Base-by-base conservation (phyloP, 2,888 invertebrate species). In the Himalopsyche japonica region DNA sequence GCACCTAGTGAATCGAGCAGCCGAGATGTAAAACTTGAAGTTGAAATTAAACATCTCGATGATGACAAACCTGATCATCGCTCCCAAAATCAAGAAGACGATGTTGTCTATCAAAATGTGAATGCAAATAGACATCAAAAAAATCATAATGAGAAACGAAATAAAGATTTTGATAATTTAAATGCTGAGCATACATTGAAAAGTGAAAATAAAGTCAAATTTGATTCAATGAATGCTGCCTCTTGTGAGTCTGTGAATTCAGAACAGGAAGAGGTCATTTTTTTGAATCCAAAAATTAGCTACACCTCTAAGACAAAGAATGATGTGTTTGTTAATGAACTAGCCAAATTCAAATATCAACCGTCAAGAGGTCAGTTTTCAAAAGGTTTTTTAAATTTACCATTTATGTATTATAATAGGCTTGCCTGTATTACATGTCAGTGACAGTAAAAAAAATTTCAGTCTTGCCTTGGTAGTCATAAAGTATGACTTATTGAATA, bases 311-410 rank as follows among this genome's bases (percentile, higher is more conserved):
- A 27, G 70, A 70, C 70, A 20, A 76, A 76, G 34, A 76, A 20
- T 34, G 77, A 77, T 37, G 27, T 34, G 20, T n/a, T 20, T 18
- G n/a, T 77, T 27, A 84, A 81, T 47, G 84, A 84, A 34, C 32
- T 81, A 43, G 81, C 77, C 2, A 81, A 84, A 43, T 84, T 76
- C 57, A 84, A 34, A 48, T 43, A 34, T 12, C 84, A 70, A 10
- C 78, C 81, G 12, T 81, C 48, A 12, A 64, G 84, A 84, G 84
- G 84, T 84, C 34, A 78, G 81, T 70, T 77, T 57, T 20, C 20
- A 20, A 49, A n/a, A 15, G 7, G 8, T 5, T 20, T 57, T 57
- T 5, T 7, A n/a, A 1, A 10, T 57, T 1, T 20, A 57, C 6
- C 1, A 10, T 57, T 3, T 5, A 20, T n/a, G 57, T 57, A 57